Base-by-base conservation (phyloP, 2,888 invertebrate genomes). In the Oegoconia quadripuncta region DNA sequence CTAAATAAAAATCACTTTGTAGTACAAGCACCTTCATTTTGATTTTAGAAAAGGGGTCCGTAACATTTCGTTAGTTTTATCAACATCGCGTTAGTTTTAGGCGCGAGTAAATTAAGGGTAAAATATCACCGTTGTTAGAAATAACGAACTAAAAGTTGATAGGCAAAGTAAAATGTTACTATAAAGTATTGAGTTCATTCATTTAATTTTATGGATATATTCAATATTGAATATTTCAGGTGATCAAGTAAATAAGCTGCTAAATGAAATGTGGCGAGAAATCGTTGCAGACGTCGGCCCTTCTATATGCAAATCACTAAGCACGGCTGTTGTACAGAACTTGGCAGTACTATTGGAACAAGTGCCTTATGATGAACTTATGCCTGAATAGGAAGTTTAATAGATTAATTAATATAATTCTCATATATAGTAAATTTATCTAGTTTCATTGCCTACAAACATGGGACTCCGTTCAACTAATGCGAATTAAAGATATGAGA, bases 221-320 rank as follows among this genome's bases (percentile, higher is more conserved):
- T n/a, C n/a, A n/a, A n/a, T n/a, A n/a, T n/a, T n/a, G 15, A 8
- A 31, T 20, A 36, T 64, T 65, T 11, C 67, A 78, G 75, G 76
- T 55, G 78, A 78, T 26, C 74, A 74, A 56, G 63, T 80, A 30
- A 80, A 78, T 55, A 73, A 52, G 26, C 56, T 80, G 5, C 52
- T 80, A 2, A 81, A 80, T 50, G 77, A 80, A 35, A 52, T 79
- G 54, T 78, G 77, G 75, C 61, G 64, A 14, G 74, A 80, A 37
- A 58, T 81, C 2, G 65, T 76, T 2, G 57, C 59, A n/a, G 74
- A 74, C 9, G 76, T 78, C 0, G 79, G 78, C 1, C 77, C 77
- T 0, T 52, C 64, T 3, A 74, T 80, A 32, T 70, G 74, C 41
- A 55, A 68, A 9, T 63, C 76, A 0, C 55, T 80, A 0, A 58